Conservation (phyloP, 1,140 invertebrate species). For the Bombus waltoni region DNA sequence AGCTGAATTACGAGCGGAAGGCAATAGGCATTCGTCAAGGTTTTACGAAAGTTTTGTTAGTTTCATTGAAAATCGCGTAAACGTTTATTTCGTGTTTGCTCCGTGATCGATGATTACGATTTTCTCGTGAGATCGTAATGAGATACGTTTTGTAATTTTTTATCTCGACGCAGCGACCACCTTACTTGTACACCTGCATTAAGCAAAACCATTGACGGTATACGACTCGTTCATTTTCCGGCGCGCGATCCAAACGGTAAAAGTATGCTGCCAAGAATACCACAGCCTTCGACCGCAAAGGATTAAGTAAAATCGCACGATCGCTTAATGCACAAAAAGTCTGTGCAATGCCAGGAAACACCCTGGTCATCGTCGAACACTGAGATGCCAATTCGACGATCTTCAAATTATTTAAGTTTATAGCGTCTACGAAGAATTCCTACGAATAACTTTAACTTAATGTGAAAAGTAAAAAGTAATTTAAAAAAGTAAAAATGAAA, state of each 20-base stretch:
- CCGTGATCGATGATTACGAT: too few species aligned
- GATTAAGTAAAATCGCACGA: not conserved
- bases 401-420: not conserved
- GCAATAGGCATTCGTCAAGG: too few species aligned
- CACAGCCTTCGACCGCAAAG: not conserved
- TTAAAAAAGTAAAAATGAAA: too few species aligned
- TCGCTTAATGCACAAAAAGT: not conserved
- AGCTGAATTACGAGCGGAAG: too few species aligned
- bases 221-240: constrained; percentile 10
- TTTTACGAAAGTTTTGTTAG: too few species aligned
- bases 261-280: not conserved
- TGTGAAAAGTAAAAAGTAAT: too few species aligned
- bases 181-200: not conserved
- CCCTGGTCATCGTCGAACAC: too few species aligned
- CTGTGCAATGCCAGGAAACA: not conserved
- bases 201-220: constrained; percentile 10
- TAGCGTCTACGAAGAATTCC: too few species aligned
- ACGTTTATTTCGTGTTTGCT: not conserved
- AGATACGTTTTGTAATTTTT: not conserved
- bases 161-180: not conserved
- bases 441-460: not conserved
- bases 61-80: not conserved
- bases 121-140: too few species aligned
- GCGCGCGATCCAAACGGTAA: constrained; percentile 1
- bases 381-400: not conserved